Evolutionary conservation across 2,113 vertebrate genomes (phyloP), one percentile per base, ranked within the genome.

Genomic region (Romanogobio albipinnatus): DNA sequence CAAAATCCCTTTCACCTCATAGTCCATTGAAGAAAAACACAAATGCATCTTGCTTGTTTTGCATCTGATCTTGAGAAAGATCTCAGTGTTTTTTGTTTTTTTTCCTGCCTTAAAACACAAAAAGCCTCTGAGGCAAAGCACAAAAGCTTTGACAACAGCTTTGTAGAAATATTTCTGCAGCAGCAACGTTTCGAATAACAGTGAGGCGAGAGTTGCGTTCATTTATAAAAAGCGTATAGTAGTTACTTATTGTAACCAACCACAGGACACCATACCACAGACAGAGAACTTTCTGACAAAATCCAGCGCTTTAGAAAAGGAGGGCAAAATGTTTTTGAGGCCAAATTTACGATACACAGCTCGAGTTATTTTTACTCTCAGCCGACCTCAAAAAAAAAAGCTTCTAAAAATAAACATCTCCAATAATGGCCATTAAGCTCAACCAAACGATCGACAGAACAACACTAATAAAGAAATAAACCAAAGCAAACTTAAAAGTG

Each of bases 381-480:
- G 59, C 59, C n/a, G 24, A 24, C 59, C 43, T 14, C 43, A 47
- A 24, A n/a, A 39, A 29, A 29, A 29, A 74, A 47, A 47, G 53
- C 53, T 56, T 56, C 53, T 15, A 74, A 7, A 26, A 70, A 70
- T 17, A 43, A 70, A 70, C 17, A 5, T 43, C 70, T 47, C 43
- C n/a, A 14, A 26, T 74, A 49, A 47, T 36, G 29, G 3, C 5
- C 59, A 13, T 45, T 68, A 33, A 87, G 24, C 75, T 76, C 74
- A 86, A 86, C 70, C 62, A 62, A 58, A 68, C 1, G 68, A 84
- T 33, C 10, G 58, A 24, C 76, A 76, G n/a, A 76, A 80, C 17
- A 75, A 36, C 76, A 24, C 68, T 33, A 84, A 91, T n/a, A 2
- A 59, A 82, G 79, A 88, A 64, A 22, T 62, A 43, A 4, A 17